Percentiles rank a stretch among this genome's conserved stretches.
Conservation (phyloP, 2,888 invertebrate genomes). For the Ashinkailepas kermadecensis region DNA sequence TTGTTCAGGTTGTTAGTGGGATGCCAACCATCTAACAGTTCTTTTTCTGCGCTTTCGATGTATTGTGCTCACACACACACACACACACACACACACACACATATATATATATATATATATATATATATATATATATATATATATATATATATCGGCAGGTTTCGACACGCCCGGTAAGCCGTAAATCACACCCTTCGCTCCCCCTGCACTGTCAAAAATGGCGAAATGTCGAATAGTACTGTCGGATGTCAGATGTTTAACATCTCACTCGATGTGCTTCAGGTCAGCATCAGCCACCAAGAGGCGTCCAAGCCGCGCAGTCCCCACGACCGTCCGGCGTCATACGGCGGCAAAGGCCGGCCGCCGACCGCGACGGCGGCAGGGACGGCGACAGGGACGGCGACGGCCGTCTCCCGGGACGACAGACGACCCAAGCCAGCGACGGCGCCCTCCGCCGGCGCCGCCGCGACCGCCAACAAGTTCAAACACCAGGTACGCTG, state of each 20-base stretch:
- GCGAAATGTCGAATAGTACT: no score
- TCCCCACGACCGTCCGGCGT: conserved; percentile 32
- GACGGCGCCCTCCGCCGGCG: not conserved
- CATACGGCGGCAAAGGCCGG: conserved; percentile 34
- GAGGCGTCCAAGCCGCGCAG: conserved; percentile 30
- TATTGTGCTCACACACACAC: not conserved
- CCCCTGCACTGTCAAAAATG: no score
- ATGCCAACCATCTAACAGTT: no score
- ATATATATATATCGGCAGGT: no score
- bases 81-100: not conserved
- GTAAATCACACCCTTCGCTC: no score
- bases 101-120: not conserved
- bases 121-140: no score
- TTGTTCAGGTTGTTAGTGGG: no score
- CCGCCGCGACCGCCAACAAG: not conserved
- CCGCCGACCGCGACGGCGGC: conserved; percentile 36
- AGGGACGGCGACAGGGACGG: not conserved
- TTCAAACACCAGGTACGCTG: not conserved
- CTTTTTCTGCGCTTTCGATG: no score
- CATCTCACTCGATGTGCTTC: not conserved
- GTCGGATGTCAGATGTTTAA: no score
- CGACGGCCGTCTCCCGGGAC: not conserved
- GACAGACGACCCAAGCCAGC: not conserved
- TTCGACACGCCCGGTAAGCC: no score
- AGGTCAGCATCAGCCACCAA: conserved; percentile 29